Evolutionary conservation across 2,888 invertebrate species (phyloP).

Genomic region (Nomada hirtipes): DNA sequence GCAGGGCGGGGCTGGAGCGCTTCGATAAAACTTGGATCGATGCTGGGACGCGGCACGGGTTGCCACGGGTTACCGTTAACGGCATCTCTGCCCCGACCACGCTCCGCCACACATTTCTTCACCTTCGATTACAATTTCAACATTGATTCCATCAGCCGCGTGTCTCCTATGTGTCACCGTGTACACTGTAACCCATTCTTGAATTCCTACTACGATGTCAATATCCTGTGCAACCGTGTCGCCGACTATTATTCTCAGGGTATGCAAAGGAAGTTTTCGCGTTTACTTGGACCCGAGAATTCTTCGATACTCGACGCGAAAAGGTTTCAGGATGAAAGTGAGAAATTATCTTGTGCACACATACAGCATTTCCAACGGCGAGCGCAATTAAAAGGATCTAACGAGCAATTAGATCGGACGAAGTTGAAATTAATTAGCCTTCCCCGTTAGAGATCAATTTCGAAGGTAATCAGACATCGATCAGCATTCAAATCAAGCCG

Average conservation of each 20-base stretch:
- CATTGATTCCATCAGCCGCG: constrained; percentile 51
- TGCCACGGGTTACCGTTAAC: constrained; percentile 84
- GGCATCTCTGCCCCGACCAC: constrained; percentile 77
- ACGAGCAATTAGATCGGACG: background rate
- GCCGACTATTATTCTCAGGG: constrained; percentile 5
- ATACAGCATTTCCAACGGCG: background rate
- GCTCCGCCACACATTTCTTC: constrained; percentile 56
- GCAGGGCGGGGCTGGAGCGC: constrained; percentile 81
- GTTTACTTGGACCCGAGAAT: background rate
- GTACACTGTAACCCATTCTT: constrained; percentile 11
- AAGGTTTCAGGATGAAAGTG: too few relatives aligned
- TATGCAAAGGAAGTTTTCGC: background rate
- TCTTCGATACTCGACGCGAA: too few relatives aligned
- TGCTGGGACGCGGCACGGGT: constrained; percentile 82
- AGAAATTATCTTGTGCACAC: background rate
- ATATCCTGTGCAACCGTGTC: background rate
- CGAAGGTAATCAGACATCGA: background rate
- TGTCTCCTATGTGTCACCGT: constrained; percentile 31
- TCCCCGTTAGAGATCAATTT: background rate
- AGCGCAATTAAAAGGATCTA: background rate
- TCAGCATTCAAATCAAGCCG: constrained; percentile 16
- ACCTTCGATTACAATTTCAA: constrained; percentile 68
- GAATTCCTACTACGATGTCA: background rate
- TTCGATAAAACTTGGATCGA: constrained; percentile 84
- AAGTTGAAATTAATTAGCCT: background rate